Evolutionary conservation across 1,140 invertebrate species (phyloP), one percentile per base, ranked within the genome.

Genomic region (Drosophila pseudoananassae): DNA sequence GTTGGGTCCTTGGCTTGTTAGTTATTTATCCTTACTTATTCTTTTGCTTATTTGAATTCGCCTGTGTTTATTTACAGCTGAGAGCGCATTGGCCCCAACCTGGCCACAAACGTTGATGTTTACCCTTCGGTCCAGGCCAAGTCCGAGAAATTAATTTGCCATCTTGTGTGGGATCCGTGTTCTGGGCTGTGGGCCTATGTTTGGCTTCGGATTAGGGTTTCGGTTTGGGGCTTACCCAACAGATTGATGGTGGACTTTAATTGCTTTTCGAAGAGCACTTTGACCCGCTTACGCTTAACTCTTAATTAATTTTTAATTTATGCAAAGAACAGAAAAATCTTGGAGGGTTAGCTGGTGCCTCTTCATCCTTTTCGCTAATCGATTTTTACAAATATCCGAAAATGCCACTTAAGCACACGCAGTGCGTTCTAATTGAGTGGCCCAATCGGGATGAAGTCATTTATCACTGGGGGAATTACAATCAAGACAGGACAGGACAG

Each of bases 231-330:
- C 57, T 61, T 77, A 56, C 15, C 43, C 46, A 23, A 53, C 54
- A 66, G 61, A 74, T 74, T 76, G 73, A 76, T 76, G 73, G 73
- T 76, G 55, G 76, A 58, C 74, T 64, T 82, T 87, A 88, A 87
- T 87, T 87, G 72, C 83, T 88, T 87, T 78, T 76, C 63, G 55
- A 68, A 76, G 54, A 64, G 17, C 31, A 23, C 8, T 58, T 58
- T 45, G 20, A 29, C 12, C 63, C 38, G 65, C 58, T 59, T 45
- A 64, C 29, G n/a, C 66, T 64, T 17, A 36, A 70, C 31, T 76
- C 78, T 88, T 87, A 87, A 87, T 87, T 88, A 87, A 87, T 74
- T 88, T 77, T 76, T 77, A 77, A 78, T 87, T 69, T 87, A 87
- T 87, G 74, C 77, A 71, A 63, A 53, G 47, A 56, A 76, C 66